Base-by-base conservation (phyloP, 2,113 vertebrate species). In the Myrmecophaga tridactyla region DNA sequence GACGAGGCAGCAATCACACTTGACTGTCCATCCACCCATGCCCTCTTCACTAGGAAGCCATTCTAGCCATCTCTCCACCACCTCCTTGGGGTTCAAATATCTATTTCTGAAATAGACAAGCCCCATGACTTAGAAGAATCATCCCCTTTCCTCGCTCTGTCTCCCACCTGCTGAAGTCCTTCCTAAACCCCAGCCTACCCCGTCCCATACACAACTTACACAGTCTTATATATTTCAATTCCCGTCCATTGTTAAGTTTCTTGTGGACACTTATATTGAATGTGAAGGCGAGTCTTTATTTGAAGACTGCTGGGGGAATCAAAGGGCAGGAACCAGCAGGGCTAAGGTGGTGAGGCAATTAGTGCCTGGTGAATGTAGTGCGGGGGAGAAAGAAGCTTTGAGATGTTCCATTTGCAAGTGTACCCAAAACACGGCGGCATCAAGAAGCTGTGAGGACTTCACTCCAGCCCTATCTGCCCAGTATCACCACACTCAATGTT, bases 281-380 rank as follows among this genome's bases (percentile, higher is more conserved):
- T 34, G 51, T 56, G 72, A 62, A 62, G 72, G 41, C 36, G 78
- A 96, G 36, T 31, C 82, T 94, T 72, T 17, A 29, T 18, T 11
- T 96, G 94, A 43, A 88, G 87, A 67, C n/a, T 21, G 78, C n/a
- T 2, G 23, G 93, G 17, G 84, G 65, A 17, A 81, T 56, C 89
- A 73, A 67, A 36, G 29, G 20, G 69, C 21, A 48, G 93, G 27
- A 73, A 63, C 62, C 78, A 91, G 76, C 72, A 7, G 77, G 72
- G n/a, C 29, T 1, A 12, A 76, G 58, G 46, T 46, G 65, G 62
- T 80, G 70, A 70, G 86, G 81, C 75, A 96, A 94, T 60, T 92
- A 90, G 96, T 94, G 48, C 73, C 48, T 91, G 43, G 48, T 94
- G 93, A 65, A 97, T 92, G n/a, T 92, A 69, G 93, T 96, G 46